Base-by-base conservation (phyloP, 2,797 vertebrate species). In the Siniperca undulata region DNA sequence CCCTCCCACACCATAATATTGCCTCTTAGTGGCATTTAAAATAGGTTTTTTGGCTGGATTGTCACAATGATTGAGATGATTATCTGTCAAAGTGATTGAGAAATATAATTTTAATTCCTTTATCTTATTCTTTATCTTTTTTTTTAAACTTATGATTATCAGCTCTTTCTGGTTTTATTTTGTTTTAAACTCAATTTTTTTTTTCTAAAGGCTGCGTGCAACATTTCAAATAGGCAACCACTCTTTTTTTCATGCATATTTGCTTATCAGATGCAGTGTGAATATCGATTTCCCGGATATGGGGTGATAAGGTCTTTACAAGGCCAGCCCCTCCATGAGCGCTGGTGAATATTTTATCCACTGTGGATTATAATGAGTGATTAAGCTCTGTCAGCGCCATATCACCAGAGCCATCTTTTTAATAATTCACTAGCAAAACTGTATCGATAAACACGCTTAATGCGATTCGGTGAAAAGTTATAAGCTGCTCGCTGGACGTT, bases 211-310 rank as follows among this genome's bases (percentile, higher is more conserved):
- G 17, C 71, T 40, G 30, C 5, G 5, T 48, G 74, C 48, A 48
- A 56, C 74, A 24, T 85, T 81, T 79, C 61, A 69, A 81, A 79
- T 52, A 69, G 22, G 12, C 38, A 0, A 11, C 46, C 22, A 61
- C 58, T 74, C 20, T 70, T 48, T 6, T 48, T 42, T 42, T 60
- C 56, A 55, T 68, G 64, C 89, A 77, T 81, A 84, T 91, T 90
- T 88, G 80, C 84, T 92, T 90, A 92, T 94, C 91, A 93, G 90
- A 91, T 91, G 80, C 10, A 6, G 84, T 65, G 88, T 91, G 86
- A 89, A 90, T 93, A 94, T 94, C 81, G 85, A 93, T 91, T 93
- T 92, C 88, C 84, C 59, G 81, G 89, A 87, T 88, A 78, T 17
- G 34, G 46, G 74, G 77, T 79, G 92, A 94, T 91, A 93, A 93